Conservation (phyloP, 2,113 vertebrate species). For the Phyllopteryx taeniolatus region DNA sequence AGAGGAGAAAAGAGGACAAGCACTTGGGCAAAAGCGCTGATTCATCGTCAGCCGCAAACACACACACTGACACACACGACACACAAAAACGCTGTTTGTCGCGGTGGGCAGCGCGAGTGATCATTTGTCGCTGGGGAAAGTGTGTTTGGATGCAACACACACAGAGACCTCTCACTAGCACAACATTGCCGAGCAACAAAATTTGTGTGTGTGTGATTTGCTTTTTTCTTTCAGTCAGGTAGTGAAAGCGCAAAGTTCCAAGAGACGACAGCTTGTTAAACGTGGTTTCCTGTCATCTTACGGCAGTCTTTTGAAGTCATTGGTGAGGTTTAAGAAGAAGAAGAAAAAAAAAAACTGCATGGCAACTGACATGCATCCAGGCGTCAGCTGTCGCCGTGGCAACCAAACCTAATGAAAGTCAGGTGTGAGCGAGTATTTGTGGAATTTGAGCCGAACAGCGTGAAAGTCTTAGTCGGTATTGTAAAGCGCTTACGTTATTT, state of each 20-base stretch:
- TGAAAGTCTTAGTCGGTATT: too few species aligned
- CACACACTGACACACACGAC: too few species aligned
- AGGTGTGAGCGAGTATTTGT: too few species aligned
- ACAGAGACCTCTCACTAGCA: not conserved
- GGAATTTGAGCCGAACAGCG: too few species aligned
- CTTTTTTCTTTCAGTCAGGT: too few species aligned
- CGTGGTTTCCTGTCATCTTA: not conserved
- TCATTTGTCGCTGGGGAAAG: not conserved
- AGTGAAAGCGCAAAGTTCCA: too few species aligned
- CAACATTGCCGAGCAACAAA: not conserved
- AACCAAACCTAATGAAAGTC: conserved; percentile 30
- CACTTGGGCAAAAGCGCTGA: too few species aligned
- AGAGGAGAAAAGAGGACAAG: too few species aligned
- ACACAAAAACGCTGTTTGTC: not conserved
- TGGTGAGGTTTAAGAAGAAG: conserved; percentile 19
- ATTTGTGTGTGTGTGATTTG: too few species aligned
- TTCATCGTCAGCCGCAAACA: too few species aligned
- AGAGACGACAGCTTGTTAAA: not conserved
- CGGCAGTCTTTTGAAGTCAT: conserved; percentile 6
- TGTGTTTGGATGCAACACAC: not conserved
- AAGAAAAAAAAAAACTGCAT: conserved; percentile 31
- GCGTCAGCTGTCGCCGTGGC: conserved; percentile 63
- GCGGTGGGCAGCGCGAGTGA: not conserved
- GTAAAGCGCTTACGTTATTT: too few species aligned
- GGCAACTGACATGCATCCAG: conserved; percentile 64